Base-by-base conservation (phyloP, 2,888 invertebrate genomes). In the Oligia latruncula region DNA sequence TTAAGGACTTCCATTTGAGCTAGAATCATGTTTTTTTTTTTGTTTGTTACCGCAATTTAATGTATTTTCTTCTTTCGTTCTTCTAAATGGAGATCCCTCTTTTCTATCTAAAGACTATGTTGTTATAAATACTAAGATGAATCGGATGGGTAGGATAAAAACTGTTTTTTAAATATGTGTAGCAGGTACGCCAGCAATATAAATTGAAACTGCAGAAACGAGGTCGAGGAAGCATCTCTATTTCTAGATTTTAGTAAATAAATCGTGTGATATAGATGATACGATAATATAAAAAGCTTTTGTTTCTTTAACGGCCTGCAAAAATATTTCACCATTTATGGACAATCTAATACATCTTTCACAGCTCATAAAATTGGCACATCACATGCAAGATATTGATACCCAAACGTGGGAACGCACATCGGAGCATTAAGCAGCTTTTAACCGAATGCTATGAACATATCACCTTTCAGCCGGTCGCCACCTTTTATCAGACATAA, bases 401-500 rank as follows among this genome's bases (percentile, higher is more conserved):
- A 66, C 13, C 65, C 79, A 71, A 67, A 73, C 74, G 74, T 86
- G 80, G 43, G 82, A 82, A 74, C 5, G 5, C 23, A 77, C 68
- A 20, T 49, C 17, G 29, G 5, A 17, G 20, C 64, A 29, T 9
- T 29, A 17, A 62, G 29, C 72, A 82, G 15, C 13, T 67, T 55
- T 15, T 71, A 65, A 55, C 13, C 29, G 17, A 17, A 29, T 29
- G n/a, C 62, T 11, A 23, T 35, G 75, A 76, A 11, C n/a, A 29
- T 64, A 67, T 40, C 75, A 75, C 46, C 55, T 65, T 70, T 23
- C 9, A 29, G 15, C 9, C 20, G 29, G n/a, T 52, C n/a, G 43
- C 23, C 66, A 74, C 55, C 85, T 74, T 80, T 71, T 76, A 82
- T 49, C 77, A 72, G 66, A 77, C 74, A 76, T 86, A 86, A 82